Evolutionary conservation across 2,888 invertebrate species (phyloP).

Genomic region (Xanthostigma xanthostigma): DNA sequence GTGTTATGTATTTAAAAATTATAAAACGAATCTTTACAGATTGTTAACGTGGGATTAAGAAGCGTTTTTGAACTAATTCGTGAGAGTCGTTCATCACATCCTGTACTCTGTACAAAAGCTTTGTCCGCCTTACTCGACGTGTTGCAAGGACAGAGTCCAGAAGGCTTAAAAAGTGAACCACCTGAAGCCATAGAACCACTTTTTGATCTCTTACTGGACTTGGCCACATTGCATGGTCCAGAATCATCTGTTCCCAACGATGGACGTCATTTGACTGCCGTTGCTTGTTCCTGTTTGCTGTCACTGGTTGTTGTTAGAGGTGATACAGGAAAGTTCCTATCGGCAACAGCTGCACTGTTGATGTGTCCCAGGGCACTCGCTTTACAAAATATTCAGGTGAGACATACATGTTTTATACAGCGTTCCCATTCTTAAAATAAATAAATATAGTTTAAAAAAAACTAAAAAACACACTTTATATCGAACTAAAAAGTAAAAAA

Average conservation of each 20-base stretch:
- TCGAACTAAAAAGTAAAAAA: too few relatives aligned
- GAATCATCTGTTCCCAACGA: slow-evolving; percentile 41
- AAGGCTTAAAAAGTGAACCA: slow-evolving; percentile 71
- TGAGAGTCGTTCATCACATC: slow-evolving; percentile 70
- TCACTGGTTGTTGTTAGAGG: slow-evolving; percentile 87
- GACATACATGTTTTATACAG: too few relatives aligned
- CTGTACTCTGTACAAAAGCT: slow-evolving; percentile 76
- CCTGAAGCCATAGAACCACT: slow-evolving; percentile 60
- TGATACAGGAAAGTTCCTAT: slow-evolving; percentile 78
- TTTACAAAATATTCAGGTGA: slow-evolving; percentile 65
- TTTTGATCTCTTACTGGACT: slow-evolving; percentile 68
- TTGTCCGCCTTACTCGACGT: slow-evolving; percentile 78
- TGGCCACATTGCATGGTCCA: slow-evolving; percentile 55
- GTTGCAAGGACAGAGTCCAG: slow-evolving; percentile 77
- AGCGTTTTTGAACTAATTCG: slow-evolving; percentile 85
- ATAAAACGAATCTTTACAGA: slow-evolving; percentile 28
- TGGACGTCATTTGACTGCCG: slow-evolving; percentile 61
- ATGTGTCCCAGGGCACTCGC: slow-evolving; percentile 70
- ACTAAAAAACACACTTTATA: too few relatives aligned
- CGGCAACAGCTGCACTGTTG: slow-evolving; percentile 72
- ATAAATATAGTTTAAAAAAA: too few relatives aligned
- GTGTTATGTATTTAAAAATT: too few relatives aligned
- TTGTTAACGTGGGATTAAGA: slow-evolving; percentile 67
- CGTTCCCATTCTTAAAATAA: slow-evolving; percentile 1
- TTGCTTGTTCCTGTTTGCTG: slow-evolving; percentile 83